These are phyloP conservation scores for Pachypeltis micranthus DNA, from an alignment of 1,140 invertebrate genomes.

Conservation along the genomic window DNA sequence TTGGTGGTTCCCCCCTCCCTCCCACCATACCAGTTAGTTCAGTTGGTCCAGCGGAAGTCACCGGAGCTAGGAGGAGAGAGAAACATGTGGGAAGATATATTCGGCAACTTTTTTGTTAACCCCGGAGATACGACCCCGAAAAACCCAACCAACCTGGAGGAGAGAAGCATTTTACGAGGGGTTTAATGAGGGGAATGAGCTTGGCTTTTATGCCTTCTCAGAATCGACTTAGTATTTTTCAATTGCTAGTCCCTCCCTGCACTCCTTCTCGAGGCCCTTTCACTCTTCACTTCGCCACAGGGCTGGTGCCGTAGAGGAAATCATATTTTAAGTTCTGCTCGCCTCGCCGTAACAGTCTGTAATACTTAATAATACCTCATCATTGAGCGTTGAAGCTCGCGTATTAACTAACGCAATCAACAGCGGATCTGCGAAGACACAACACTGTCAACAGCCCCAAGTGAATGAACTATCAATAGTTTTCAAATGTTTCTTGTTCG, in stretches of 20 bases:
- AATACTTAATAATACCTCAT: no score
- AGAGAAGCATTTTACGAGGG: background rate
- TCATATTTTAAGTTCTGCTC: no score
- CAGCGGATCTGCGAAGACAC: no score
- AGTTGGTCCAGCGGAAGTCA: background rate
- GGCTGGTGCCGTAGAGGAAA: background rate
- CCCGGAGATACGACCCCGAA: background rate
- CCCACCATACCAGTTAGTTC: no score
- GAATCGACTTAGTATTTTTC: background rate
- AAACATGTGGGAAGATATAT: background rate
- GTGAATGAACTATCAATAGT: no score
- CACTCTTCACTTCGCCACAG: background rate
- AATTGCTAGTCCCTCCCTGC: background rate
- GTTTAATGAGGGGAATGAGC: background rate
- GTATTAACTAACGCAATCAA: no score
- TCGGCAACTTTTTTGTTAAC: background rate
- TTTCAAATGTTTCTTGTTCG: no score
- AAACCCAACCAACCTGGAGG: background rate
- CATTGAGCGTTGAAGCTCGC: no score
- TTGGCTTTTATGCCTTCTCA: background rate
- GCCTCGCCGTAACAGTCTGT: no score
- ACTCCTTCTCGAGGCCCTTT: background rate
- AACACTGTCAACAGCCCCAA: no score
- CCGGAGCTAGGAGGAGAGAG: no score
- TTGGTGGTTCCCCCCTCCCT: no score